Conservation (phyloP, 2,888 invertebrate species). For the Brachypalpus laphriformis region DNA sequence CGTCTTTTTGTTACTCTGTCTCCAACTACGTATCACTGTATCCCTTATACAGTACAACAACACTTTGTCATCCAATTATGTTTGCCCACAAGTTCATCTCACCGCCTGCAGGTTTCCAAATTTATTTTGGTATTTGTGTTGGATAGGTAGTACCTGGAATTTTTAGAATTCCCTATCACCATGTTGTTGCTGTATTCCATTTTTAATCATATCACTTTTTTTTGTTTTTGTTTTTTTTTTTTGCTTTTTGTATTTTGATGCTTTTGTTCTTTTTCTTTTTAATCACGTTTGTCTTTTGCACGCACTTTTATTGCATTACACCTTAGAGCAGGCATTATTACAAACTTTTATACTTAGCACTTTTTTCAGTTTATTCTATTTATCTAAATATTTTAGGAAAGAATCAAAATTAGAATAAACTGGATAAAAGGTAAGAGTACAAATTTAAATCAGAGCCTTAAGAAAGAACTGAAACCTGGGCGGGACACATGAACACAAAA, state of each 20-base stretch:
- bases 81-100: constrained; percentile 77
- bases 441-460: neutral
- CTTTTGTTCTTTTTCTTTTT: constrained; percentile 5
- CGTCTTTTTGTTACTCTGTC: constrained; percentile 59
- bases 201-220: constrained; percentile 62
- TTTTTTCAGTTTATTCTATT: constrained; percentile 24
- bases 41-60: constrained; percentile 71
- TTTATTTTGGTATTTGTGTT: constrained; percentile 62
- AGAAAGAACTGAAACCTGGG: constrained; percentile 75
- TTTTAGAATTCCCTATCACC: constrained; percentile 56
- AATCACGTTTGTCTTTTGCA: constrained; percentile 29
- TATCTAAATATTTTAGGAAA: neutral
- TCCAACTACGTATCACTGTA: constrained; percentile 72
- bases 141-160: constrained; percentile 56
- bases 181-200: constrained; percentile 57
- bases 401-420: neutral
- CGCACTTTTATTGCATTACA: constrained; percentile 37
- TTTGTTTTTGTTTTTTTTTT: neutral
- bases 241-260: neutral
- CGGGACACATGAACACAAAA: constrained; percentile 76
- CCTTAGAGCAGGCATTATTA: constrained; percentile 33
- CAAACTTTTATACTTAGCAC: constrained; percentile 8
- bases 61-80: constrained; percentile 77
- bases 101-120: constrained; percentile 77
- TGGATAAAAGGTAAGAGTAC: neutral